Percentiles rank a stretch among this genome's conserved stretches.
phyloP scores from a whole-genome alignment of 2,113 vertebrate genomes.

The Cricetomys ansorgei region DNA sequence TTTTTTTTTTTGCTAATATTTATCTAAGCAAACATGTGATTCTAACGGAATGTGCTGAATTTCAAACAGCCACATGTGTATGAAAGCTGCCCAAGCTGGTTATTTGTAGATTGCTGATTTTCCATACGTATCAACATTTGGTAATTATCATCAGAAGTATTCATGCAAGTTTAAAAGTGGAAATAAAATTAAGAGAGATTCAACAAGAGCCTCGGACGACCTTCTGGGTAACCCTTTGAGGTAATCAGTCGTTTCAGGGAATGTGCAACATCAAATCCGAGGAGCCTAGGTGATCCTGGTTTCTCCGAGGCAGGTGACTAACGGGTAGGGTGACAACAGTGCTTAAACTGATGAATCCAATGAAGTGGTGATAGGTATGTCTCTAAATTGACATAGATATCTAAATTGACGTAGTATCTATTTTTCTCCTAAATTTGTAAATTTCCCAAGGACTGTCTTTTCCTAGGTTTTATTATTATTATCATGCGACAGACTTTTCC shows the following conservation, averaged over 20 bases:
- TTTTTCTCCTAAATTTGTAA: neutral
- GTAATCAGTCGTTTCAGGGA: neutral
- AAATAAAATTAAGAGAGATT: conserved; percentile 77
- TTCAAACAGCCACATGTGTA: conserved; percentile 81
- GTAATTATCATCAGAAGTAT: conserved; percentile 85
- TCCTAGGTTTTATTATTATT: neutral
- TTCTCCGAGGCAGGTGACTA: conserved; percentile 15
- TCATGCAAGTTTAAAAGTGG: conserved; percentile 82
- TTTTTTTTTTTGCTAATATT: conserved; percentile 65
- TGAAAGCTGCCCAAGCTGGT: conserved; percentile 73
- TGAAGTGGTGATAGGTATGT: neutral
- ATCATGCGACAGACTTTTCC: neutral
- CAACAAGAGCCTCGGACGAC: conserved; percentile 75
- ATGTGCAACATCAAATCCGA: neutral
- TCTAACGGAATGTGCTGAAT: conserved; percentile 82
- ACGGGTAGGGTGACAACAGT: neutral
- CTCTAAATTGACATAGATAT: neutral
- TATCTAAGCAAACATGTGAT: conserved; percentile 73
- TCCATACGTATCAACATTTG: conserved; percentile 79
- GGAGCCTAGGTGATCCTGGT: neutral
- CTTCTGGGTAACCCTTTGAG: conserved; percentile 57
- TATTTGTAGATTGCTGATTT: conserved; percentile 83
- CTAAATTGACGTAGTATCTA: neutral
- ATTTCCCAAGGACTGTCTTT: neutral
- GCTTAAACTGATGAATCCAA: neutral